phyloP scores from a whole-genome alignment of 2,797 vertebrate species.

The Pteropus rufus region DNA sequence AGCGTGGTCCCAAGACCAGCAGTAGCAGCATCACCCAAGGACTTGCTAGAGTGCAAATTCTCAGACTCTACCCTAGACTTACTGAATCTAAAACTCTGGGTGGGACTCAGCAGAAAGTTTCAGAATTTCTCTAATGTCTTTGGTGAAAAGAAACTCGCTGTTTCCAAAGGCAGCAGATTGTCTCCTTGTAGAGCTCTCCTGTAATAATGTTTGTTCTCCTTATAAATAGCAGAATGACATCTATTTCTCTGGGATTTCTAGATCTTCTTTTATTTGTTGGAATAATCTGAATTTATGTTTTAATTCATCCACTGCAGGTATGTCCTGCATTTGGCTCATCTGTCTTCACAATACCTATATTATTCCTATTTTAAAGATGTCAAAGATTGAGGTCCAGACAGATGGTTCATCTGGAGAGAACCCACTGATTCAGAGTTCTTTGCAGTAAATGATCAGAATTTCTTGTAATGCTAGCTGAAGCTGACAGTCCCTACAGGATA shows the following conservation, averaged over 20 bases:
- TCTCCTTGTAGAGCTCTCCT: background rate
- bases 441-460: conserved; percentile 11
- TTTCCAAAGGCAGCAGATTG: background rate
- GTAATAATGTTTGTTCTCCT: background rate
- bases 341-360: background rate
- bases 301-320: background rate
- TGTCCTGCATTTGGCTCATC: background rate
- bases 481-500: conserved; percentile 38
- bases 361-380: conserved; percentile 18
- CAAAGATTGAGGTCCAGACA: background rate
- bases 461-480: background rate
- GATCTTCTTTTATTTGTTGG: background rate
- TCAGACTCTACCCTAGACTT: too few relatives aligned
- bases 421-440: background rate
- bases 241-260: background rate
- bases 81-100: background rate
- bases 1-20: background rate
- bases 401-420: background rate
- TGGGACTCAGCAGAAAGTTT: background rate
- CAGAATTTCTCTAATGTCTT: background rate
- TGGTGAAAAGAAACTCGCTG: background rate
- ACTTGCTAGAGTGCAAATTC: background rate
- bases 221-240: background rate
- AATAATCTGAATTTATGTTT: background rate
- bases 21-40: background rate